phyloP scores from a whole-genome alignment of 2,113 vertebrate genomes.

The Mesitornis unicolor region DNA sequence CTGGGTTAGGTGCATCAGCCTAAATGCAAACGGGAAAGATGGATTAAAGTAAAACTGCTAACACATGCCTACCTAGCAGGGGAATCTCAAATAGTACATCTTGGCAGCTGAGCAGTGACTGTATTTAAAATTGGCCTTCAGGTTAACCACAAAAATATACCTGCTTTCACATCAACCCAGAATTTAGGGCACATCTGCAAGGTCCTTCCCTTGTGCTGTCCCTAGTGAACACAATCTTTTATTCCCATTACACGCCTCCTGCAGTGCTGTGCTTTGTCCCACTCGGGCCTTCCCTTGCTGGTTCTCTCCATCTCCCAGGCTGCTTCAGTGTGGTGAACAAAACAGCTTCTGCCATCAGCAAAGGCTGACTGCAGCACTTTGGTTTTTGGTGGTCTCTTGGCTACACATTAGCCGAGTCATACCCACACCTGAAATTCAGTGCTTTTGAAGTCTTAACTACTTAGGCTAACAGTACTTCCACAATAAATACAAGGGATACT shows the following conservation, averaged over 20 bases:
- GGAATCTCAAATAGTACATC: not conserved
- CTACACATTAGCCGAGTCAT: not conserved
- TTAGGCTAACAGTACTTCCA: not conserved
- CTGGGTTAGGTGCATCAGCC: conserved; percentile 83
- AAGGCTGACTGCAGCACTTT: not conserved
- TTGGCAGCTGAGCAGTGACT: not conserved
- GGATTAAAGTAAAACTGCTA: not conserved
- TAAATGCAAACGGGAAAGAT: conserved; percentile 44
- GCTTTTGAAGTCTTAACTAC: not conserved
- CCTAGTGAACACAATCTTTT: not conserved
- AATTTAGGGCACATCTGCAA: not conserved
- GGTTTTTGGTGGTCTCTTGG: not conserved
- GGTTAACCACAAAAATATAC: not conserved
- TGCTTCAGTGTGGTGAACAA: not conserved
- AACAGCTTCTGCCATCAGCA: not conserved
- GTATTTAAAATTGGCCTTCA: not conserved
- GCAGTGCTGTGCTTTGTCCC: not conserved
- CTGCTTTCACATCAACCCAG: not conserved
- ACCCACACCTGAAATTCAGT: not conserved
- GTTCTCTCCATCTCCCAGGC: not conserved
- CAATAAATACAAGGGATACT: not conserved
- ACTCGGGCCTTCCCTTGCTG: not conserved
- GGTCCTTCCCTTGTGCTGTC: not conserved
- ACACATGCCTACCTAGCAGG: not conserved
- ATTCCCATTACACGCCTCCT: not conserved